phyloP scores from a whole-genome alignment of 30 jellyfish, hydroid and myxozoan species.

The Catostylus mosaicus region DNA sequence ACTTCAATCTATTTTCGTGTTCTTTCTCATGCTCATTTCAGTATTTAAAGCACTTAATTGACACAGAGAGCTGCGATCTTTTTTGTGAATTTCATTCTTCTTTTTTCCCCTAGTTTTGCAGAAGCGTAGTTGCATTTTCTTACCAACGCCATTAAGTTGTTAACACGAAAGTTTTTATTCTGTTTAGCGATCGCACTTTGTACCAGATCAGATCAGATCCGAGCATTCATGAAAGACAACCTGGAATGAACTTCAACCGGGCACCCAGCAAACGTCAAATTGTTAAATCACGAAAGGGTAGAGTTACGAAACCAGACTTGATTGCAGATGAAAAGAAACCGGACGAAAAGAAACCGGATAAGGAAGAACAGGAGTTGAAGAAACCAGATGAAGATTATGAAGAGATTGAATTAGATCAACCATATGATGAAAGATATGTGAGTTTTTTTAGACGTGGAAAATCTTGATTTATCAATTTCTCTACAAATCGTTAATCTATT shows the following conservation, averaged over 20 bases:
- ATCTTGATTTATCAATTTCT: no score
- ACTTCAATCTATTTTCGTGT: no score
- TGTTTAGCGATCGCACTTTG: constrained; percentile 84
- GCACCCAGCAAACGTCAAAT: constrained; percentile 75
- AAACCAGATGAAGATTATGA: constrained; percentile 65
- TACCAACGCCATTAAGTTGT: no score
- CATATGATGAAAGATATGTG: constrained; percentile 52
- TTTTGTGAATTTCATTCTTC: no score
- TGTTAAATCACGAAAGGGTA: constrained; percentile 11
- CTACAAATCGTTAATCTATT: no score
- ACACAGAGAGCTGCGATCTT: no score
- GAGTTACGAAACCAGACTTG: constrained; percentile 2
- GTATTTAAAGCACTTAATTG: no score
- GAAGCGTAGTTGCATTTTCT: no score
- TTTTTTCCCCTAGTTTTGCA: no score
- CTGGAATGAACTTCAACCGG: constrained; percentile 41
- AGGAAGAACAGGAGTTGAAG: not conserved
- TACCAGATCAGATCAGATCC: constrained; percentile 73
- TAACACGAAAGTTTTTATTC: not conserved
- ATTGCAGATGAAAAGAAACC: constrained; percentile 27
- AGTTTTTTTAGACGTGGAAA: not conserved
- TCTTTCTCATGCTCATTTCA: no score
- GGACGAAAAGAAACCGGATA: constrained; percentile 5
- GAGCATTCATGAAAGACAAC: constrained; percentile 18
- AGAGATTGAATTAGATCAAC: constrained; percentile 75